Conservation (phyloP, 1,140 invertebrate species). For the Achroia grisella region DNA sequence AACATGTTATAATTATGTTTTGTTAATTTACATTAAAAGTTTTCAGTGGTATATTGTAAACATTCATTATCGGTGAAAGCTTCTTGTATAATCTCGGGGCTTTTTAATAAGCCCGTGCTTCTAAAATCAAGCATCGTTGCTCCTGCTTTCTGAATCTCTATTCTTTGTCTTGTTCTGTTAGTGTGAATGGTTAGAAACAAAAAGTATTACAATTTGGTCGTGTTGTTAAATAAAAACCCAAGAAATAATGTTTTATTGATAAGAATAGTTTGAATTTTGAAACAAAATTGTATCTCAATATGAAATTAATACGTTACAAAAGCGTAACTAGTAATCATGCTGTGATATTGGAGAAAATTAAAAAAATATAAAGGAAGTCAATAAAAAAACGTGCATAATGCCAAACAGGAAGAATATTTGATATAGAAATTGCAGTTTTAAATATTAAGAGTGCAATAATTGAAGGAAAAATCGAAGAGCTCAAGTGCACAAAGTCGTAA, state of each 20-base stretch:
- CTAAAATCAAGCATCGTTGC: conserved; percentile 7
- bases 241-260: background rate
- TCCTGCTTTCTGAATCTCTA: conserved; percentile 5
- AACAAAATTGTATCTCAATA: background rate
- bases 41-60: conserved; percentile 11
- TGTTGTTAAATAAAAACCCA: conserved; percentile 31
- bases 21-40: conserved; percentile 23
- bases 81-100: conserved; percentile 1
- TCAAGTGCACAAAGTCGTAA: conserved; percentile 26
- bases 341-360: background rate
- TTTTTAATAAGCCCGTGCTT: background rate
- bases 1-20: conserved; percentile 53
- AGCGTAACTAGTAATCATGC: conserved; percentile 8
- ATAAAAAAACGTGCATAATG: conserved; percentile 6
- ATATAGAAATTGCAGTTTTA: conserved; percentile 4
- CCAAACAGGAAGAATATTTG: conserved; percentile 1
- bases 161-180: conserved; percentile 6
- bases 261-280: background rate
- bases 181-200: conserved; percentile 20
- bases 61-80: conserved; percentile 28
- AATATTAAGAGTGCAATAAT: conserved; percentile 15
- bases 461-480: conserved; percentile 12
- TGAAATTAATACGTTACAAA: background rate
- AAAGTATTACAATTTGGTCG: conserved; percentile 60
- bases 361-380: conserved; percentile 10